phyloP scores from a whole-genome alignment of 2,113 vertebrate genomes.

The Amphiprion percula region DNA sequence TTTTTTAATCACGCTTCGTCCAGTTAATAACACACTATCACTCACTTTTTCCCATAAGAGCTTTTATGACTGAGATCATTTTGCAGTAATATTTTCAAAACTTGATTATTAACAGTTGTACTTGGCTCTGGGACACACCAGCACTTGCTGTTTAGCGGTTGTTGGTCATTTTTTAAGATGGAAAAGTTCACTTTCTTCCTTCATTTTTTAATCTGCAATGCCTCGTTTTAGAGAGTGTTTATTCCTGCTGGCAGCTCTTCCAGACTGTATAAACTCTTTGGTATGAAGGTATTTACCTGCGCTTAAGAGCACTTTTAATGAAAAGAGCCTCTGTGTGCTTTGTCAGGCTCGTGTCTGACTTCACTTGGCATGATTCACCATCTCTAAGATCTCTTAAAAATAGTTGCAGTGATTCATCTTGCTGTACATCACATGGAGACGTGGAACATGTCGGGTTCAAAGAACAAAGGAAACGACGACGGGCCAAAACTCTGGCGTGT shows the following conservation, averaged over 20 bases:
- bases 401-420: constrained; percentile 28
- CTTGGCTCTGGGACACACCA: not conserved
- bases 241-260: not conserved
- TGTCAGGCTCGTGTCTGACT: constrained; percentile 13
- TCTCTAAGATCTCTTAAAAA: constrained; percentile 32
- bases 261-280: not conserved
- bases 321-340: constrained; percentile 4
- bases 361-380: constrained; percentile 10
- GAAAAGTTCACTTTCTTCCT: constrained; percentile 14
- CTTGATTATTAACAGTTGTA: too few species aligned
- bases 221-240: constrained; percentile 1
- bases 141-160: not conserved
- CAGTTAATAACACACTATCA: too few species aligned
- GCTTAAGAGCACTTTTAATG: not conserved
- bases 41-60: too few species aligned
- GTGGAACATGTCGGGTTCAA: constrained; percentile 3
- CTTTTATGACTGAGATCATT: too few species aligned
- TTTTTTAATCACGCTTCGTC: not conserved
- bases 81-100: too few species aligned
- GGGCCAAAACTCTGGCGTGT: constrained; percentile 1
- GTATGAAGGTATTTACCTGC: constrained; percentile 14
- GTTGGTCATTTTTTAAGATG: constrained; percentile 1
- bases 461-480: constrained; percentile 21
- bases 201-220: not conserved
- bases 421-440: constrained; percentile 18